A percentile compares a stretch with the other conserved stretches of the same genome.
These are phyloP conservation scores for Dilophus febrilis DNA, from an alignment of 2,888 invertebrate genomes.

Conservation along the genomic window DNA sequence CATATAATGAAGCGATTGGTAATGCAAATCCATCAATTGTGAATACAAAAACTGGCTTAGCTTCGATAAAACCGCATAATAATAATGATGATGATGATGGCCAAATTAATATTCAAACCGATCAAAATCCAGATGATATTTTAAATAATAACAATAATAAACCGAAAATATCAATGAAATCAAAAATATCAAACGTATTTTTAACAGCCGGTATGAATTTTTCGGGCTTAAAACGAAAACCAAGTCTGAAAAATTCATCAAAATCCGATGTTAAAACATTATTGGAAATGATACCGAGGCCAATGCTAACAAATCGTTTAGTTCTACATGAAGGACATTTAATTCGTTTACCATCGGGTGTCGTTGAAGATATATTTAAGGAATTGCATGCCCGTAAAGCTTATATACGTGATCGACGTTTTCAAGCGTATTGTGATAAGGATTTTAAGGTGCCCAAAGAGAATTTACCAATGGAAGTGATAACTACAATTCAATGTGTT, in stretches of 20 bases:
- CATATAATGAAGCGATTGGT: constrained; percentile 25
- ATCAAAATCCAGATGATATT: not conserved
- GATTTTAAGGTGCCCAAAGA: constrained; percentile 52
- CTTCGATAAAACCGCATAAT: not conserved
- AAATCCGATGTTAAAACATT: constrained; percentile 20
- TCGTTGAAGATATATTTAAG: constrained; percentile 54
- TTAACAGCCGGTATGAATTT: constrained; percentile 23
- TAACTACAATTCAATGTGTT: constrained; percentile 29
- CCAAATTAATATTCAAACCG: not conserved
- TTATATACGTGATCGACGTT: constrained; percentile 49
- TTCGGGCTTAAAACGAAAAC: constrained; percentile 17
- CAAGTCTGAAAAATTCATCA: constrained; percentile 20
- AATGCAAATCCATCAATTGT: not conserved
- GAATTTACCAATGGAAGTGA: constrained; percentile 44
- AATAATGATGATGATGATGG: not conserved
- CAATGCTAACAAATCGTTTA: constrained; percentile 22
- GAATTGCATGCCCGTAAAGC: constrained; percentile 60
- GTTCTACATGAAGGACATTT: constrained; percentile 27
- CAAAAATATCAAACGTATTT: constrained; percentile 24
- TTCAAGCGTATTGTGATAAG: constrained; percentile 57
- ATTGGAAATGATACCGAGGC: constrained; percentile 27
- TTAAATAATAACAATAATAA: constrained; percentile 1
- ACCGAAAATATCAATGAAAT: constrained; percentile 8
- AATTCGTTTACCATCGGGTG: constrained; percentile 32
- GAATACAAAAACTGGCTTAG: too few species aligned